Evolutionary conservation across 1,140 invertebrate genomes (phyloP).

Genomic region (Physella acuta): DNA sequence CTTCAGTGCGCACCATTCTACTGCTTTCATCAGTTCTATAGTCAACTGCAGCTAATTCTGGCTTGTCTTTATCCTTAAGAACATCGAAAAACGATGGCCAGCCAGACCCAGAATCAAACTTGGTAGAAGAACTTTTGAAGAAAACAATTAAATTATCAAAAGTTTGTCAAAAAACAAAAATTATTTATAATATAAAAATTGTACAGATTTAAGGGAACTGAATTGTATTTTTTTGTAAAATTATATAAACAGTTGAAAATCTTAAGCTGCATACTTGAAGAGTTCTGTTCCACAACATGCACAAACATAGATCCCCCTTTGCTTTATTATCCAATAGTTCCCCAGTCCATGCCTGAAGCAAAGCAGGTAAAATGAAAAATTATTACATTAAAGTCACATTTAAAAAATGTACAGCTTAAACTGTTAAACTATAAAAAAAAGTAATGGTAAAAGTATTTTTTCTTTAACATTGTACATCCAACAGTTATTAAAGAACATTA

Average conservation of each 20-base stretch:
- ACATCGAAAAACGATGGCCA: conserved; percentile 96
- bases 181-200: no score
- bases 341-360: conserved; percentile 57
- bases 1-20: conserved; percentile 40
- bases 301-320: conserved; percentile 51
- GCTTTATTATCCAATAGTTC: conserved; percentile 47
- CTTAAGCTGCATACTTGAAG: conserved; percentile 39
- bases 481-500: no score
- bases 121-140: conserved; percentile 72
- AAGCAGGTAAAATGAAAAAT: no score
- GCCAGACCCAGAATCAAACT: conserved; percentile 91
- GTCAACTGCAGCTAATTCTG: conserved; percentile 27
- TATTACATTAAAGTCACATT: no score
- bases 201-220: background rate
- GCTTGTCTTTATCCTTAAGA: conserved; percentile 75
- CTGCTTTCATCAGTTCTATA: conserved; percentile 30
- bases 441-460: no score
- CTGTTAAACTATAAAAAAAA: no score
- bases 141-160: no score
- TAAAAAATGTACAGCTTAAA: no score
- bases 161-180: no score
- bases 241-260: background rate
- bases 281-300: conserved; percentile 52
- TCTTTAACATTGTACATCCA: no score
- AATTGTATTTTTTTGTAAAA: background rate